Percentiles rank a stretch among this genome's conserved stretches.
Conservation (phyloP, 2,113 vertebrate genomes). For the Peromyscus leucopus region DNA sequence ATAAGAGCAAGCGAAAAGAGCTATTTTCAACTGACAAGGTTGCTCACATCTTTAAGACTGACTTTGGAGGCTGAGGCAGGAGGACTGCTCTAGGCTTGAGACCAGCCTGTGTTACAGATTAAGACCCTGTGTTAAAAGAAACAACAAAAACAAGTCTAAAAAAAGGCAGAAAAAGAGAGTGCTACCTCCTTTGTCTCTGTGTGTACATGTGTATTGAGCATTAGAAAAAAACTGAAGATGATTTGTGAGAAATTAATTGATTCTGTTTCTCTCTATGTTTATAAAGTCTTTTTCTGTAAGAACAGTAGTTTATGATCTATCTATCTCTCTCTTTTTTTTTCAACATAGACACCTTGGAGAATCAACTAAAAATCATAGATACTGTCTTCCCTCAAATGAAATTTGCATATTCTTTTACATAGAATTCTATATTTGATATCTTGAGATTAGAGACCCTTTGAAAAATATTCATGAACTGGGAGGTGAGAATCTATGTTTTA, state of each 20-base stretch:
- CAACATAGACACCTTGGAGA: not conserved
- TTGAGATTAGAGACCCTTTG: not conserved
- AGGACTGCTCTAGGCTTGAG: not conserved
- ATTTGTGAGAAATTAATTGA: not conserved
- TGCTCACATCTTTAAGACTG: not conserved
- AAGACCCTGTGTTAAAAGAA: not conserved
- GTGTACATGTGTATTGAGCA: not conserved
- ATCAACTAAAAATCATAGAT: not conserved
- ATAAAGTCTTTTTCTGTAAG: not conserved
- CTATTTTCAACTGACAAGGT: not conserved
- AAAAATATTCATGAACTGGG: not conserved
- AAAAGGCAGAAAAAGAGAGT: not conserved
- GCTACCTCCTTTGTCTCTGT: not conserved
- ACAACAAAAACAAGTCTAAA: not conserved
- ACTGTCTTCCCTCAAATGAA: not conserved
- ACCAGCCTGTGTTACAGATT: too few species aligned
- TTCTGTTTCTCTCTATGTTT: not conserved
- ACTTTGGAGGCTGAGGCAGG: not conserved
- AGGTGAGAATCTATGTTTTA: slow-evolving; percentile 10
- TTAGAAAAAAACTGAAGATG: not conserved
- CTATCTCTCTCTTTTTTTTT: not conserved
- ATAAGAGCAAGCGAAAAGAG: not conserved
- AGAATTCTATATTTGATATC: not conserved
- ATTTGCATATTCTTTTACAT: slow-evolving; percentile 10
- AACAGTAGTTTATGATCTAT: not conserved